A percentile compares a stretch with the other conserved stretches of the same genome.
phyloP scores from a whole-genome alignment of 2,888 invertebrate species.

The Liposcelis brunnea region DNA sequence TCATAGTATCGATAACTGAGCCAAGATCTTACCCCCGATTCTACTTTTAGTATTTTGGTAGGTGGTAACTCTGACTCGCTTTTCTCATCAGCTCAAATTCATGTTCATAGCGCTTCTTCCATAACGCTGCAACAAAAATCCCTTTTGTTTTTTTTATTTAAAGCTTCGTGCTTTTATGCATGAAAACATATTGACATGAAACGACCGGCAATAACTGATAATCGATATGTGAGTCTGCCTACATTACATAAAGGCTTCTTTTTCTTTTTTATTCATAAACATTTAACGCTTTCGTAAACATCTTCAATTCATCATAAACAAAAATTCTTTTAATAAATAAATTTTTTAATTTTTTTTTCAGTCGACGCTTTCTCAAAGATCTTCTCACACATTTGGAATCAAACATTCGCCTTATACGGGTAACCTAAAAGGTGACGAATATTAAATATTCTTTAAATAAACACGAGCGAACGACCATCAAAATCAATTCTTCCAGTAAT shows the following conservation, averaged over 20 bases:
- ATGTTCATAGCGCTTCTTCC: no score
- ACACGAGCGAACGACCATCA: background rate
- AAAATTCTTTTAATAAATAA: no score
- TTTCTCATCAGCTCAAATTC: no score
- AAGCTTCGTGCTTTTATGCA: no score
- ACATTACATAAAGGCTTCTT: constrained; percentile 15
- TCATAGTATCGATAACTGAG: constrained; percentile 31
- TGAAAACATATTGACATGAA: no score
- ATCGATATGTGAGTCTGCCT: constrained; percentile 13
- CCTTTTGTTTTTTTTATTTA: no score
- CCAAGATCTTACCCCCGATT: background rate
- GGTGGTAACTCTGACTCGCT: no score
- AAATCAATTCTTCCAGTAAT: no score
- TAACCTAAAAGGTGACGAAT: constrained; percentile 26
- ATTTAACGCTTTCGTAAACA: background rate
- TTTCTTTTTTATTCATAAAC: background rate
- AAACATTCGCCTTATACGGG: constrained; percentile 67
- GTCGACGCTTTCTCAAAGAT: constrained; percentile 46
- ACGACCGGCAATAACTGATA: no score
- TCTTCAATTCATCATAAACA: no score
- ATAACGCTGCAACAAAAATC: no score
- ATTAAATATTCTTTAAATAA: constrained; percentile 11
- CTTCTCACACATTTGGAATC: constrained; percentile 66
- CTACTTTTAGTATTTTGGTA: background rate
- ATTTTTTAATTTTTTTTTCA: constrained; percentile 19